Evolutionary conservation across 2,888 invertebrate species (phyloP).

Genomic region (Plebejus argus): DNA sequence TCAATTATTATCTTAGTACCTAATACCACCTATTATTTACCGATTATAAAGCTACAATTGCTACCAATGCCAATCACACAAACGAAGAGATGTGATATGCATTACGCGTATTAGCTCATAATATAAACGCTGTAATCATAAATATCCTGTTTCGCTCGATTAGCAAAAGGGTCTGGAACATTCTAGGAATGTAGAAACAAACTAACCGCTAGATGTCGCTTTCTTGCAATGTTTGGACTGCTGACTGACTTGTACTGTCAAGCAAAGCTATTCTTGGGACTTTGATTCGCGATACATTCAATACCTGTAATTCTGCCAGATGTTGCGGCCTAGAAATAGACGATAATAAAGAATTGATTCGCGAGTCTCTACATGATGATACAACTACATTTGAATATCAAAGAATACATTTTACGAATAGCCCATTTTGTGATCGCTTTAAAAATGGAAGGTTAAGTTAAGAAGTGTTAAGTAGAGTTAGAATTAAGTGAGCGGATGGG

Average conservation of each 20-base stretch:
- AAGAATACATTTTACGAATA: no score
- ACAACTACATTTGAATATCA: no score
- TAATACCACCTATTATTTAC: no score
- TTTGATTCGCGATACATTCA: conserved; percentile 34
- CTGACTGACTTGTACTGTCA: conserved; percentile 71
- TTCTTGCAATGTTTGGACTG: conserved; percentile 67
- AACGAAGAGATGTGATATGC: not conserved
- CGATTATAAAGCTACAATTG: no score
- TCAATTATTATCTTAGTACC: no score
- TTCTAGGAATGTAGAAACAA: conserved; percentile 57
- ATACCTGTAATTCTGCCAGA: conserved; percentile 36
- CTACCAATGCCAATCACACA: not conserved
- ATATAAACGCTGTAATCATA: conserved; percentile 35
- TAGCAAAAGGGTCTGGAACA: conserved; percentile 42
- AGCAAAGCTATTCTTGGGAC: conserved; percentile 47
- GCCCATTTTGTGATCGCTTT: no score
- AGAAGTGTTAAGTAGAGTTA: no score
- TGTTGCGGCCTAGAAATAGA: conserved; percentile 33
- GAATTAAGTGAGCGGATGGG: no score
- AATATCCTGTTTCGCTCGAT: conserved; percentile 45
- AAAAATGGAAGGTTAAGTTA: no score
- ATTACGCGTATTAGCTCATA: conserved; percentile 2
- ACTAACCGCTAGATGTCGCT: conserved; percentile 44
- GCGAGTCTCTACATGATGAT: not conserved
- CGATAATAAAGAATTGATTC: not conserved